Percentiles rank a stretch among this genome's conserved stretches.
phyloP scores from a whole-genome alignment of 2,113 vertebrate genomes.

The Cygnus buccinator region DNA sequence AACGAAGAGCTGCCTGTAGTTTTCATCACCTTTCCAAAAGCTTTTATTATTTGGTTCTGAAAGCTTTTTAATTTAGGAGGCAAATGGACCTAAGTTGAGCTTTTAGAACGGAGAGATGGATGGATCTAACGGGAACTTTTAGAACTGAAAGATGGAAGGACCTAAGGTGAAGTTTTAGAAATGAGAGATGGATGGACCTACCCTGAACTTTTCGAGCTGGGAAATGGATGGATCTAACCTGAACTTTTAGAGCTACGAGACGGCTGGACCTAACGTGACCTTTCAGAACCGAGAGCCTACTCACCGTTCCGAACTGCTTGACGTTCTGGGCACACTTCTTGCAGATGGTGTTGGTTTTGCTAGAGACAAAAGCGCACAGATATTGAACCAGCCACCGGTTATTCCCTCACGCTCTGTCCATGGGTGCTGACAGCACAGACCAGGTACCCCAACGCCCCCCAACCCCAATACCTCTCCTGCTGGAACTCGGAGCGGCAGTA shows the following conservation, averaged over 20 bases:
- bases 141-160: too few relatives aligned
- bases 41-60: background rate
- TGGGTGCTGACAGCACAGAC: too few relatives aligned
- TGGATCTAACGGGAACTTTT: background rate
- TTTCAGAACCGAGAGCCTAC: slow-evolving; percentile 33
- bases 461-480: slow-evolving; percentile 82
- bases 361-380: slow-evolving; percentile 63
- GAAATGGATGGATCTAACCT: too few relatives aligned
- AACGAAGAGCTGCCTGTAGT: background rate
- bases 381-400: background rate
- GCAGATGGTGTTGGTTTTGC: slow-evolving; percentile 99
- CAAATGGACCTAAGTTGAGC: too few relatives aligned
- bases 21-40: background rate
- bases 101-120: too few relatives aligned
- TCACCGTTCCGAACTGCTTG: slow-evolving; percentile 97
- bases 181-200: fast-evolving
- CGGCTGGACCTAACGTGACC: background rate
- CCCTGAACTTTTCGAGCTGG: too few relatives aligned
- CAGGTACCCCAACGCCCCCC: background rate
- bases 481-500: slow-evolving; percentile 98
- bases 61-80: background rate
- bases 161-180: background rate
- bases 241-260: background rate
- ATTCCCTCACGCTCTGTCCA: too few relatives aligned
- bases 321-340: slow-evolving; percentile 99